A percentile compares a stretch with the other conserved stretches of the same genome.
phyloP scores from a whole-genome alignment of 2,797 vertebrate genomes.

The Falco concolor region DNA sequence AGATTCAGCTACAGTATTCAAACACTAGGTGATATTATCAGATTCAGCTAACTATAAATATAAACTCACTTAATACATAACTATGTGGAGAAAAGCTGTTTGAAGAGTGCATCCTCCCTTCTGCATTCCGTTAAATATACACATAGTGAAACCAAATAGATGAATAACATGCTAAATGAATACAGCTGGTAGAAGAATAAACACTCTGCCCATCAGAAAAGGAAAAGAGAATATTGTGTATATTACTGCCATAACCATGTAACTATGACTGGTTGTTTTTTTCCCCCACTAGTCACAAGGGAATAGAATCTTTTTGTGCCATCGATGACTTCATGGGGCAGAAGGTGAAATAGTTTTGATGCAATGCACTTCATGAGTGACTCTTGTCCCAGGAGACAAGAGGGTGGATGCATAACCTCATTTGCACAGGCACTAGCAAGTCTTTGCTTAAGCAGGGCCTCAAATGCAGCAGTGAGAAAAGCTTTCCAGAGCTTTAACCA shows the following conservation, averaged over 20 bases:
- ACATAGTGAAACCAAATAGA: conserved; percentile 8
- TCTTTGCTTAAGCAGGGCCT: neutral
- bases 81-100: neutral
- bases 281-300: neutral
- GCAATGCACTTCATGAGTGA: conserved; percentile 20
- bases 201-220: conserved; percentile 13
- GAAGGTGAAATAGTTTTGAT: conserved; percentile 45
- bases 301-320: conserved; percentile 36
- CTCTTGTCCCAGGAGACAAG: conserved; percentile 34
- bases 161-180: conserved; percentile 45
- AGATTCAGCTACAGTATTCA: neutral
- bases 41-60: neutral
- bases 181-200: conserved; percentile 57
- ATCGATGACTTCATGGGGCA: conserved; percentile 60
- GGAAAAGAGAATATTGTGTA: conserved; percentile 13
- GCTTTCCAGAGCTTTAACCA: neutral
- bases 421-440: neutral
- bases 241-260: conserved; percentile 1
- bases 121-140: conserved; percentile 14
- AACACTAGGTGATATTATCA: neutral
- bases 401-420: conserved; percentile 33
- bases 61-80: neutral
- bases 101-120: neutral
- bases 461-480: neutral
- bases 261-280: conserved; percentile 19